Evolutionary conservation across 2,797 vertebrate species (phyloP), one percentile per base, ranked within the genome.

Genomic region (Coregonus sp.): DNA sequence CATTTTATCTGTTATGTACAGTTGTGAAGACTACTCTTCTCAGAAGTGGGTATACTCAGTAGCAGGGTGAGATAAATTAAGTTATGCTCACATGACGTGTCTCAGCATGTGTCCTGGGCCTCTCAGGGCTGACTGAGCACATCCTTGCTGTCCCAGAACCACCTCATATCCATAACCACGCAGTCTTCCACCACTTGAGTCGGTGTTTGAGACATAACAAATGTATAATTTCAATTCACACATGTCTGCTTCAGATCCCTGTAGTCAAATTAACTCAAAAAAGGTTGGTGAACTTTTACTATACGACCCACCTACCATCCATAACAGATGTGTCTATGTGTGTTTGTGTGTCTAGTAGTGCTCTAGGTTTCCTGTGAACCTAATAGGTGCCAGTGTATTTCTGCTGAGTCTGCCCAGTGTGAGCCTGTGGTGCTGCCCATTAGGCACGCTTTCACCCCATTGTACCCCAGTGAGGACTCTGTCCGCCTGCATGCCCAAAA

Each of bases 371-470:
- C 80, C 78, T 78, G 76, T 83, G 82, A 77, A 75, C 37, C 76
- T 9, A 87, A 92, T 89, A 92, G 91, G 84, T 92, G 90, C 87
- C 76, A 71, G 68, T 47, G 37, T 47, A n/a, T 37, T 6, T 16
- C 15, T 73, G 73, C 87, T 84, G 85, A 88, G 59, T 81, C 61
- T 56, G 59, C 70, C 66, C 33, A 66, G 77, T 84, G 85, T 77
- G 84, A 88, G 79, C 79, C 77, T 85, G 80, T 70, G 73, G 25
- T 74, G 79, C 72, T 85, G 40, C 40, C 40, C 11, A 12, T 47
- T 47, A 47, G 40, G 40, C 40, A 47, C 40, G 40, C 72, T 85
- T 86, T 90, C 83, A 25, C 83, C 79, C 80, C 61, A 54, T 54
- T 70, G 18, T 77, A 50, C 81, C 65, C 71, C 72, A 35, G 59